A percentile compares a stretch with the other conserved stretches of the same genome.
phyloP scores from a whole-genome alignment of 2,797 vertebrate species.

The Paedocypris micromegethes region DNA sequence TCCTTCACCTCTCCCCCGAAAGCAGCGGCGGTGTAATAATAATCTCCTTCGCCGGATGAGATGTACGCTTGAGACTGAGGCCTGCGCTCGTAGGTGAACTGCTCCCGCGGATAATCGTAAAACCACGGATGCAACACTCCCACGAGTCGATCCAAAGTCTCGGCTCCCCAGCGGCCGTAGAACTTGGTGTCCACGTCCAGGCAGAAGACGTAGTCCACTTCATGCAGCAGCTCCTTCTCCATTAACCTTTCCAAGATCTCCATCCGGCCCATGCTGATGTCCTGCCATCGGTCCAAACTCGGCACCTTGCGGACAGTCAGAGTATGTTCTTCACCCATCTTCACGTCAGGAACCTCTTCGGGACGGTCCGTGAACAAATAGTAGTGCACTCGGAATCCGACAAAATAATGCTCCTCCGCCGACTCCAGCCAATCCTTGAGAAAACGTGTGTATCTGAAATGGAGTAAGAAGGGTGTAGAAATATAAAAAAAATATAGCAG shows the following conservation, averaged over 20 bases:
- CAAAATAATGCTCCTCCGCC: constrained; percentile 55
- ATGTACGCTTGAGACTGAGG: constrained; percentile 61
- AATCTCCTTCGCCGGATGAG: constrained; percentile 56
- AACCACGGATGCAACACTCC: constrained; percentile 66
- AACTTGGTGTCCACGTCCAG: constrained; percentile 61
- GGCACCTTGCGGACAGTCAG: constrained; percentile 38
- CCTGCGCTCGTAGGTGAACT: constrained; percentile 69
- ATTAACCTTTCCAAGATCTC: constrained; percentile 62
- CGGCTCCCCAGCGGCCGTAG: constrained; percentile 60
- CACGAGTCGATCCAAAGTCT: constrained; percentile 63
- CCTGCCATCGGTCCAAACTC: constrained; percentile 63
- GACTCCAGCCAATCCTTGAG: constrained; percentile 56
- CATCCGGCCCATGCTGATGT: constrained; percentile 67
- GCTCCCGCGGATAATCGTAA: constrained; percentile 25
- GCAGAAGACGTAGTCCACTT: constrained; percentile 59
- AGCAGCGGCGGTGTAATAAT: constrained; percentile 20
- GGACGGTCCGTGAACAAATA: constrained; percentile 57
- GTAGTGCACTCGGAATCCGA: constrained; percentile 53
- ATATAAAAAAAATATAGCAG: constrained; percentile 76
- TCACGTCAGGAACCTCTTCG: constrained; percentile 5
- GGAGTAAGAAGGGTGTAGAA: too few species aligned
- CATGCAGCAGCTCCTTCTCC: constrained; percentile 9
- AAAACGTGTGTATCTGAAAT: constrained; percentile 53
- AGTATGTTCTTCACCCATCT: constrained; percentile 35
- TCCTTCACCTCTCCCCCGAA: constrained; percentile 62